These are phyloP conservation scores for Drosophila parthenogenetica DNA, from an alignment of 2,888 invertebrate genomes.

Conservation along the genomic window DNA sequence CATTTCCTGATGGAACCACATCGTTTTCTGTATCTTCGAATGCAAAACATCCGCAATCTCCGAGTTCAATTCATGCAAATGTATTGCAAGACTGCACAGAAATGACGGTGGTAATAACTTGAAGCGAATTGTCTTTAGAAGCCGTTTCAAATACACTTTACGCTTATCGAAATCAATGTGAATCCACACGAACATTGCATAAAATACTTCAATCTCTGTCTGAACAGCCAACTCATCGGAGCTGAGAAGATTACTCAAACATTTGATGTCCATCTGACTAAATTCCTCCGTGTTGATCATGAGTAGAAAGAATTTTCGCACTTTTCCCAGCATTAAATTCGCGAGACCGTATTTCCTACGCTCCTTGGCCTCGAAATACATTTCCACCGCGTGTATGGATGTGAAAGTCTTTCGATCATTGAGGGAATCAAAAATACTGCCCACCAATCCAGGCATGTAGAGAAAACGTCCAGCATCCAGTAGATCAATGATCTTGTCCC, in stretches of 20 bases:
- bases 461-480: background rate
- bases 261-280: background rate
- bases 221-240: background rate
- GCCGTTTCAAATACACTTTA: background rate
- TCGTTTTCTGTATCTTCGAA: background rate
- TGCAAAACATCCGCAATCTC: background rate
- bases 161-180: background rate
- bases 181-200: constrained; percentile 1
- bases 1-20: constrained; percentile 1
- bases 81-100: background rate
- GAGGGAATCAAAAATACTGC: background rate
- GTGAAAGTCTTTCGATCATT: background rate
- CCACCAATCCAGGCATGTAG: background rate
- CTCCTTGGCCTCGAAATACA: background rate
- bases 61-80: background rate
- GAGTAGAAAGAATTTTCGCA: constrained; percentile 2
- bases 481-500: background rate
- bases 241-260: background rate
- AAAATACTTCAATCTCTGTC: constrained; percentile 17
- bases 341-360: background rate
- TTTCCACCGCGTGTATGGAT: background rate
- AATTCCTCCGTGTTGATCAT: constrained; percentile 7
- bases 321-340: background rate
- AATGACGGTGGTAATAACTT: background rate
- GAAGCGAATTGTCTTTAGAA: background rate